Conservation (phyloP, 2,797 vertebrate species). For the Nannoperca australis region DNA sequence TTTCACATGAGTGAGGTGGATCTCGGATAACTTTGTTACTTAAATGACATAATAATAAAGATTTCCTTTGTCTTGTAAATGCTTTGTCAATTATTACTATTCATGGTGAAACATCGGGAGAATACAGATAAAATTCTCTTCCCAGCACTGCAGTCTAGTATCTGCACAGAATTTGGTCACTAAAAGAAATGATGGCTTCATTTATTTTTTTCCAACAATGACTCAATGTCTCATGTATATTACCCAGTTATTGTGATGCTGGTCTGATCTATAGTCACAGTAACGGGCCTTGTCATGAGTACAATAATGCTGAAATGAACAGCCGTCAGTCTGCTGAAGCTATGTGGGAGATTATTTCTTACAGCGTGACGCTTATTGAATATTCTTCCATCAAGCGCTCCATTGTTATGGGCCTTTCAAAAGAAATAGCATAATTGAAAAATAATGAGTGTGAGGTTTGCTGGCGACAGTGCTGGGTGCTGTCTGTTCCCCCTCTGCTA, state of each 20-base stretch:
- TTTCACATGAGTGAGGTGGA: neutral
- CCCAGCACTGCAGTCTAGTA: neutral
- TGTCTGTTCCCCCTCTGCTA: neutral
- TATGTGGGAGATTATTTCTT: neutral
- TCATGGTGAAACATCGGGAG: neutral
- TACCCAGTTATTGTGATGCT: neutral
- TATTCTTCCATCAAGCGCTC: neutral
- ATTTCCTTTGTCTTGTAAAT: neutral
- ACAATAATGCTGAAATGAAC: neutral
- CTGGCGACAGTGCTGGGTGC: neutral
- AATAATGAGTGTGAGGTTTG: slow-evolving; percentile 23
- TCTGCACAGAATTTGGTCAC: neutral
- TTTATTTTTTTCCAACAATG: neutral
- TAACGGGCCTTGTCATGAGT: neutral
- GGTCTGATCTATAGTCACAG: neutral
- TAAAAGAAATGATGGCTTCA: neutral
- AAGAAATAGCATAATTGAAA: slow-evolving; percentile 10
- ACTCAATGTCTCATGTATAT: neutral
- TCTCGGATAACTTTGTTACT: neutral
- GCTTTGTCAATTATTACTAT: neutral
- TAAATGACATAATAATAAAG: neutral
- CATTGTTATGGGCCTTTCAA: slow-evolving; percentile 6
- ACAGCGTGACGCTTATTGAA: neutral
- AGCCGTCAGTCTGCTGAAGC: neutral
- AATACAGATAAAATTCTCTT: neutral